Percentiles rank a stretch among this genome's conserved stretches.
phyloP scores from a whole-genome alignment of 2,113 vertebrate genomes.

The Oreotragus oreotragus region DNA sequence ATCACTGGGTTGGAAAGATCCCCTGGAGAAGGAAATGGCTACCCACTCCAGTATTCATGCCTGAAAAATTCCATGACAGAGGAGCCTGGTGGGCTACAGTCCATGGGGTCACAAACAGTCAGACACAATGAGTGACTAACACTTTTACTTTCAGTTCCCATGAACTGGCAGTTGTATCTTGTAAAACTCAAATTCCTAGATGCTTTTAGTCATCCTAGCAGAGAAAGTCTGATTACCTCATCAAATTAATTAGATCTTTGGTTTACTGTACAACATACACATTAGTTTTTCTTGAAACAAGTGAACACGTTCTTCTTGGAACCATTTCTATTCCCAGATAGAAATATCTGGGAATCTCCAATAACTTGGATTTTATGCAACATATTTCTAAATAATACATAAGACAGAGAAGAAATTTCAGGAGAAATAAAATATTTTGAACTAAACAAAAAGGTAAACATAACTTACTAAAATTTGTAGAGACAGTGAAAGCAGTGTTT shows the following conservation, averaged over 20 bases:
- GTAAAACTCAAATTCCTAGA: neutral
- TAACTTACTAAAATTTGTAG: neutral
- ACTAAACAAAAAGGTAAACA: neutral
- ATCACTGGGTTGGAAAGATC: neutral
- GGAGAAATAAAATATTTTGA: neutral
- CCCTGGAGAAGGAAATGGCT: neutral
- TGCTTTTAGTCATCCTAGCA: neutral
- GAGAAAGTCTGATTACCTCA: neutral
- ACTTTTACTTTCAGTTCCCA: neutral
- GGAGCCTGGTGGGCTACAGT: neutral
- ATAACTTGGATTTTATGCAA: neutral
- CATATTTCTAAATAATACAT: neutral
- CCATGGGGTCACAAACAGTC: neutral
- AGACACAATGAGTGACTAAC: neutral
- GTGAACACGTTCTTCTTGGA: neutral
- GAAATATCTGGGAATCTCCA: neutral
- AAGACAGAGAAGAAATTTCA: neutral
- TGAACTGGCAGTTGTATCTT: neutral
- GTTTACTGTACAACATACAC: neutral
- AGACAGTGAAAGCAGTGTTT: neutral
- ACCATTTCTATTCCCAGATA: neutral
- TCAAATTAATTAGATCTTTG: neutral
- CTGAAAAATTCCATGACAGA: neutral
- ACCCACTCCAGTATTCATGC: neutral
- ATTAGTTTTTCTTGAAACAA: neutral